Percentiles rank a stretch among this genome's conserved stretches.
Conservation (phyloP, 2,113 vertebrate species). For the Pantherophis guttatus region DNA sequence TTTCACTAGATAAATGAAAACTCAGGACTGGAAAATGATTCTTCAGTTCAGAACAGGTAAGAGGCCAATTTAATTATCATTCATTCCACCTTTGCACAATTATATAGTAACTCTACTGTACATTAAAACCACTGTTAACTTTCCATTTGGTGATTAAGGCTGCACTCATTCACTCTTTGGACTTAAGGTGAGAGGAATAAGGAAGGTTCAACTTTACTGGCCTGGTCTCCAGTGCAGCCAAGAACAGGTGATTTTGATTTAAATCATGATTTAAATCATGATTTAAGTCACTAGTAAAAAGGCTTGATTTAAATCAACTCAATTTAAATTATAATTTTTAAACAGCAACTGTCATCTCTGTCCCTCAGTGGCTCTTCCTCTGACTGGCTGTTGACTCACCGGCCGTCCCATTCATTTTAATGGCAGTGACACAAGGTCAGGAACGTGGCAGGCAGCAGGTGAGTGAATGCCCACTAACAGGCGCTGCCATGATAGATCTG, state of each 20-base stretch:
- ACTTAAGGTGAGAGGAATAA: not conserved
- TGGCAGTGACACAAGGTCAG: no score
- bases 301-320: no score
- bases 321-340: no score
- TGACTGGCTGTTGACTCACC: no score
- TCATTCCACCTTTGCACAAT: not conserved
- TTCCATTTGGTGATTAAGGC: not conserved
- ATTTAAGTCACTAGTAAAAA: no score
- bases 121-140: not conserved
- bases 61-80: not conserved
- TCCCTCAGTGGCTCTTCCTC: no score
- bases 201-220: not conserved
- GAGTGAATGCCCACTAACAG: no score
- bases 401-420: no score
- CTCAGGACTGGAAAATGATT: not conserved
- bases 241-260: not conserved
- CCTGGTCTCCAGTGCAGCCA: not conserved
- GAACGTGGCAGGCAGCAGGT: no score
- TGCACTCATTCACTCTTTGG: not conserved
- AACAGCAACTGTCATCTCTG: no score
- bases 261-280: no score
- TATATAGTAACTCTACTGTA: not conserved
- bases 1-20: not conserved
- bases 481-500: no score
- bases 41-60: not conserved